A percentile compares a stretch with the other conserved stretches of the same genome.
Conservation (phyloP, 2,888 invertebrate genomes). For the Caenorhabditis sp. region DNA sequence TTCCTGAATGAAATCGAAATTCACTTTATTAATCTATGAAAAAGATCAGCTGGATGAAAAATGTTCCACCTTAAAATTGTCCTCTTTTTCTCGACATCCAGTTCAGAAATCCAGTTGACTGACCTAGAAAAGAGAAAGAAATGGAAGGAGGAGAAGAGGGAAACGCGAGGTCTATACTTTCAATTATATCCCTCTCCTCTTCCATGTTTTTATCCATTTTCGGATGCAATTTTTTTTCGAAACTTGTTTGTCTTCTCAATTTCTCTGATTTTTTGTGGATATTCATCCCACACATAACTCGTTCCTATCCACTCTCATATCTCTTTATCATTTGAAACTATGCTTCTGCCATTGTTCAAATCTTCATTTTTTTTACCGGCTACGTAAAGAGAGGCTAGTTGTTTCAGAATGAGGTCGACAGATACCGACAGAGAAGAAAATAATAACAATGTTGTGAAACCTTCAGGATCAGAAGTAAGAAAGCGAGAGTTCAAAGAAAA, state of each 20-base stretch:
- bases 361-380: not conserved
- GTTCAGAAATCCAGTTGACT: not conserved
- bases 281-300: not conserved
- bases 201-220: not conserved
- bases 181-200: not conserved
- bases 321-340: not conserved
- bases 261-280: not conserved
- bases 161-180: not conserved
- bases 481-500: slow-evolving; percentile 53
- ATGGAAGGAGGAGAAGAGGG: not conserved
- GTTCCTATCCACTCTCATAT: not conserved
- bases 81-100: not conserved
- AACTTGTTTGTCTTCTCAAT: not conserved
- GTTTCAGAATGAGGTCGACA: slow-evolving; percentile 25
- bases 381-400: not conserved
- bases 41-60: not conserved
- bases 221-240: not conserved
- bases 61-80: not conserved
- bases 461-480: slow-evolving; percentile 9
- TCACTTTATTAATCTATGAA: not conserved
- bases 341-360: not conserved
- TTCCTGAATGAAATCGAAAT: not conserved
- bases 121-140: not conserved
- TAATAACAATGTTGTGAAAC: slow-evolving; percentile 27
- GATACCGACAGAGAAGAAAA: slow-evolving; percentile 24